Evolutionary conservation across 1,140 invertebrate species (phyloP).

Genomic region (Drosophila ogumai): DNA sequence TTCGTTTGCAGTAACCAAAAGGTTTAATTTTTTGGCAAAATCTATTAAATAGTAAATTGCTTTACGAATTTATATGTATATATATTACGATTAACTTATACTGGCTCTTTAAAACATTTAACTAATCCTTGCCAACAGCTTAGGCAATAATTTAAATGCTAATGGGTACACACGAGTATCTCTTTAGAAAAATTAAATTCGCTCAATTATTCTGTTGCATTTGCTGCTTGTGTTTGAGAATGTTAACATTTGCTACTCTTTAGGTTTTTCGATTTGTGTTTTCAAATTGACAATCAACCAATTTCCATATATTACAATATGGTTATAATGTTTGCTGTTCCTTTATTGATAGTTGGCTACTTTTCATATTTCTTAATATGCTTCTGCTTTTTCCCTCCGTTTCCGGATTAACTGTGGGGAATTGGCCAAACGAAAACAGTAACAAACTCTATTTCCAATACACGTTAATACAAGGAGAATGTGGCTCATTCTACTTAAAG

Average conservation of each 20-base stretch:
- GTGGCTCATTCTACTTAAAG: conserved; percentile 3
- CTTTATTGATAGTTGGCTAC: conserved; percentile 20
- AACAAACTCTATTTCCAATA: conserved; percentile 35
- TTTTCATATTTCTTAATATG: conserved; percentile 12
- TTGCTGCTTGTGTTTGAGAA: conserved; percentile 41
- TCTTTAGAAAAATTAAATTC: conserved; percentile 75
- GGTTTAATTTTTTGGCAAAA: conserved; percentile 38
- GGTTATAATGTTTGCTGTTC: conserved; percentile 26
- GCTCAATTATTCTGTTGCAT: conserved; percentile 57
- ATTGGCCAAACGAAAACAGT: conserved; percentile 39
- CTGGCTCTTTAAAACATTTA: conserved; percentile 28
- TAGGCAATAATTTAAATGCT: conserved; percentile 36
- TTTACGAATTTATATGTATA: conserved; percentile 47
- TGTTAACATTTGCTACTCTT: conserved; percentile 59
- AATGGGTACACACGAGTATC: conserved; percentile 50
- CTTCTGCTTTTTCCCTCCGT: conserved; percentile 2
- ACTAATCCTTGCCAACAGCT: conserved; percentile 39
- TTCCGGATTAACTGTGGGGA: conserved; percentile 13
- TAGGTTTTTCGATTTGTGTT: conserved; percentile 21
- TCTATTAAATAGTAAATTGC: conserved; percentile 81
- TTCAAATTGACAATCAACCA: conserved; percentile 53
- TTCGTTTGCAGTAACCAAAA: conserved; percentile 49
- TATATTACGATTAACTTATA: conserved; percentile 28
- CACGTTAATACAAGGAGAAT: conserved; percentile 25
- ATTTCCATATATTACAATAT: conserved; percentile 44